These are phyloP conservation scores for Brachypteracias leptosomus DNA, from an alignment of 2,113 vertebrate genomes.

Conservation along the genomic window DNA sequence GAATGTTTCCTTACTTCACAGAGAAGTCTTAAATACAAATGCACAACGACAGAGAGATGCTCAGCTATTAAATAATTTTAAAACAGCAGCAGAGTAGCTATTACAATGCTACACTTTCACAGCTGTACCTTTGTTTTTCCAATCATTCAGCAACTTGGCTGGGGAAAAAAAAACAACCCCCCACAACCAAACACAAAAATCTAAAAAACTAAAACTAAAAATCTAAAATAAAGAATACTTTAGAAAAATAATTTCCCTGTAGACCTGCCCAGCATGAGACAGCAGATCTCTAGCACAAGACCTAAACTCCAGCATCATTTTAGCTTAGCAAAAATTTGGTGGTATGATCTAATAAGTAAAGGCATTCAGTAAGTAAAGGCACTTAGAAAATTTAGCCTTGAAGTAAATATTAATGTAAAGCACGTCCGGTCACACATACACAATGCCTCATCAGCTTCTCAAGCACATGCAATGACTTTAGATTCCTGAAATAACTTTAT, in stretches of 20 bases:
- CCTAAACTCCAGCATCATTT: neutral
- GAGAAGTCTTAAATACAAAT: neutral
- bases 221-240: neutral
- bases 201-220: too few relatives aligned
- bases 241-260: neutral
- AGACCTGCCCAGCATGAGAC: neutral
- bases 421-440: neutral
- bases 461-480: neutral
- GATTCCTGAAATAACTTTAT: neutral
- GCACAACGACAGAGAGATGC: neutral
- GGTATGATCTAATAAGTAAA: neutral
- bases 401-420: neutral
- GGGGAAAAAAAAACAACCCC: accelerated
- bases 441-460: neutral
- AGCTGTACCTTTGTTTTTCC: neutral
- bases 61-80: neutral
- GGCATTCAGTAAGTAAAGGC: neutral
- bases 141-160: neutral
- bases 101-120: neutral
- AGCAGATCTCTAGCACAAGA: neutral
- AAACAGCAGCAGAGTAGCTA: neutral
- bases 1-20: neutral
- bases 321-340: neutral
- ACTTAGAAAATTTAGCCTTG: neutral
- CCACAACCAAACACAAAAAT: accelerated